Evolutionary conservation across 2,113 vertebrate species (phyloP).

Genomic region (Cochlearius cochlearius): DNA sequence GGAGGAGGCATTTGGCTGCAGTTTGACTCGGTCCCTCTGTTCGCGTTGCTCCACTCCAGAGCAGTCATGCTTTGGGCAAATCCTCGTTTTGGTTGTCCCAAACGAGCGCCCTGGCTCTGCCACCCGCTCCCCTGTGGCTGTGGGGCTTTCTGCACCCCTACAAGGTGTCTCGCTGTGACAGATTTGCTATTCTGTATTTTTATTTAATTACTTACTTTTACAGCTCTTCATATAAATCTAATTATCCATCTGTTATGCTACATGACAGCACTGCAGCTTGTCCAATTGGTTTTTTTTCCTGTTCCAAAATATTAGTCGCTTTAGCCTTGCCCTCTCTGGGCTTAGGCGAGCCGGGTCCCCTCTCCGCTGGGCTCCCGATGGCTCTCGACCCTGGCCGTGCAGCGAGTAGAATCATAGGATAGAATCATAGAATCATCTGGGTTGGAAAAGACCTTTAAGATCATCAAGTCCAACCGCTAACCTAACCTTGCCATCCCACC

Average conservation of each 20-base stretch:
- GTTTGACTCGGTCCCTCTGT: background rate
- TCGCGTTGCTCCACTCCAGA: background rate
- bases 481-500: no score
- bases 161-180: constrained; percentile 20
- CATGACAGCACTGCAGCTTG: constrained; percentile 18
- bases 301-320: background rate
- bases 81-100: background rate
- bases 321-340: constrained; percentile 4
- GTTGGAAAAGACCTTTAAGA: no score
- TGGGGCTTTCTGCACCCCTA: background rate
- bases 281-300: background rate
- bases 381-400: background rate
- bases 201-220: constrained; percentile 72
- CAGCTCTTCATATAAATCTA: constrained; percentile 66
- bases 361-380: background rate
- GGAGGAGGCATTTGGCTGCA: background rate
- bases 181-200: constrained; percentile 63
- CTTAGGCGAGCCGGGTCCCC: background rate
- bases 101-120: background rate
- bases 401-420: no score
- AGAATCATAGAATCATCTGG: no score
- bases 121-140: background rate
- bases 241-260: constrained; percentile 72
- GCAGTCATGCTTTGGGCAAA: background rate
- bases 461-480: no score